Conservation (phyloP, 2,888 invertebrate species). For the Leptinotarsa haldemani region DNA sequence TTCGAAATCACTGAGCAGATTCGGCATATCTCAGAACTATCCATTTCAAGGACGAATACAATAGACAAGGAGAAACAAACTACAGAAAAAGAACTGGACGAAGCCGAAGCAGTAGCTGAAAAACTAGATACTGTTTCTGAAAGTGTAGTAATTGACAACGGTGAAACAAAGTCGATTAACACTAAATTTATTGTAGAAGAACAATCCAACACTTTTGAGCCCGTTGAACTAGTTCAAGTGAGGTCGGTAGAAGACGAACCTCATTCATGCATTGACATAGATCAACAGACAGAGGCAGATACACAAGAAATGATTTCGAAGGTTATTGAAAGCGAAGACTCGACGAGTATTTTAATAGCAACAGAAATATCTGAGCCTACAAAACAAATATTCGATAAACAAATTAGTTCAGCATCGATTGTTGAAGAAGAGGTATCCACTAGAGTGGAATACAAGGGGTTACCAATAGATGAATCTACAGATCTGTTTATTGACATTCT, state of each 20-base stretch:
- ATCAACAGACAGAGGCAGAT: not conserved
- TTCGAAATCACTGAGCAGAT: slow-evolving; percentile 46
- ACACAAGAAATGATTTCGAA: too few species aligned
- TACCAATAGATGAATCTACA: slow-evolving; percentile 56
- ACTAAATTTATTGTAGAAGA: too few species aligned
- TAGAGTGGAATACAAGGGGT: slow-evolving; percentile 46
- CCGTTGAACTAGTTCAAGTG: too few species aligned
- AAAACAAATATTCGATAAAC: too few species aligned
- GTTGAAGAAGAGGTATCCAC: not conserved
- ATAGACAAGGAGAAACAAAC: slow-evolving; percentile 22
- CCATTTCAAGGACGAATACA: slow-evolving; percentile 23
- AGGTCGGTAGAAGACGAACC: too few species aligned
- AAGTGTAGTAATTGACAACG: too few species aligned
- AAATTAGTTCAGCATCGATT: not conserved
- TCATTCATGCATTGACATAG: slow-evolving; percentile 24
- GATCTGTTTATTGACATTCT: slow-evolving; percentile 62
- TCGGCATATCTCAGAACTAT: slow-evolving; percentile 35
- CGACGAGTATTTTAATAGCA: too few species aligned
- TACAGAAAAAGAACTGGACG: not conserved
- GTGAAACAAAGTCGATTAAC: too few species aligned
- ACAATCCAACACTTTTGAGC: too few species aligned
- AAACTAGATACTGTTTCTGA: not conserved
- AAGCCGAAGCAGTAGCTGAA: not conserved
- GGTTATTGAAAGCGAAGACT: not conserved
- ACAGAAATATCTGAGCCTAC: too few species aligned